Conservation (phyloP, 2,113 vertebrate species). For the Thamnophis sirtalis region DNA sequence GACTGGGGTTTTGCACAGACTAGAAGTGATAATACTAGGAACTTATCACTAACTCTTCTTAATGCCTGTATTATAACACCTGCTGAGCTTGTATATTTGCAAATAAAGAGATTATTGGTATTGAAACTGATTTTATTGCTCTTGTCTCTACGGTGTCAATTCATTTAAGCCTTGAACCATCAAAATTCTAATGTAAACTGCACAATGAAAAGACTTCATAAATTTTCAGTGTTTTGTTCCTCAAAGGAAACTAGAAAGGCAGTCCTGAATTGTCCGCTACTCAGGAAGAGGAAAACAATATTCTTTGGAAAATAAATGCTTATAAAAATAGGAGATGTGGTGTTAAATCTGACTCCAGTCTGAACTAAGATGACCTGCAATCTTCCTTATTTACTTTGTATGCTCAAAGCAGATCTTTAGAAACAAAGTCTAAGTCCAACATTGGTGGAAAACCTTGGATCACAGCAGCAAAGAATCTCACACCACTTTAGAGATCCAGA, state of each 20-base stretch:
- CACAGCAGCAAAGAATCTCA: background rate
- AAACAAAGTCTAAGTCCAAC: background rate
- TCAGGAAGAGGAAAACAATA: background rate
- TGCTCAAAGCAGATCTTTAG: background rate
- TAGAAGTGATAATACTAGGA: background rate
- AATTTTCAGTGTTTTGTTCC: background rate
- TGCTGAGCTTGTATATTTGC: background rate
- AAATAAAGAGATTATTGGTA: conserved; percentile 3
- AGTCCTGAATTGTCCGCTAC: background rate
- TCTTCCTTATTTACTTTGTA: background rate
- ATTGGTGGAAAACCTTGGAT: background rate
- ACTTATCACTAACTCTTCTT: background rate
- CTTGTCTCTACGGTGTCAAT: background rate
- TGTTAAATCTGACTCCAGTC: background rate
- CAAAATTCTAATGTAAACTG: background rate
- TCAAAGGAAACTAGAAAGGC: background rate
- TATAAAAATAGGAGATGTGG: background rate
- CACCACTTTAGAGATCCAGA: background rate
- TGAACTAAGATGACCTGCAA: background rate
- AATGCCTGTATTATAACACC: background rate
- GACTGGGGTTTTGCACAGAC: background rate
- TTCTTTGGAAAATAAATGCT: background rate
- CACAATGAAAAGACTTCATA: background rate
- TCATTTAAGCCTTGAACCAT: background rate
- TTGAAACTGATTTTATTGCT: background rate